Evolutionary conservation across 2,888 invertebrate species (phyloP).

Genomic region (Stenoptilia bipunctidactyla): DNA sequence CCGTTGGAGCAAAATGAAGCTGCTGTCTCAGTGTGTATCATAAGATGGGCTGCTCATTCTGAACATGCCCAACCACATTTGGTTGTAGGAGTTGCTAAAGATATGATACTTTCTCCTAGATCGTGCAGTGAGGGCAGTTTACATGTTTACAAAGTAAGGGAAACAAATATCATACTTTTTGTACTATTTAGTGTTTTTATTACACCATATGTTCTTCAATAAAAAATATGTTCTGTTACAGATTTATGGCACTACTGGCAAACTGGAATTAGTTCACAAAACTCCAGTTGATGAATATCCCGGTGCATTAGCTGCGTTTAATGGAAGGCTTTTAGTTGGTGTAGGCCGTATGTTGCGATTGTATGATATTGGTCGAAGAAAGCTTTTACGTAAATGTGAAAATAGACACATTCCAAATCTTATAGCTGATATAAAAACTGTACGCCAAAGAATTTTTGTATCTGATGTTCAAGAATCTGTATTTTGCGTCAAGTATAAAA

Average conservation of each 20-base stretch:
- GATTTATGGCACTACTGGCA: conserved; percentile 82
- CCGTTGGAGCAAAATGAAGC: conserved; percentile 96
- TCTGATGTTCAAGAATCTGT: conserved; percentile 98
- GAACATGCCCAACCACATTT: conserved; percentile 62
- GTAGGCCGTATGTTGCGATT: conserved; percentile 92
- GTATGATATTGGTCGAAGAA: conserved; percentile 94
- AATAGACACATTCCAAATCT: conserved; percentile 96
- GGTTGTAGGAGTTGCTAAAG: conserved; percentile 94
- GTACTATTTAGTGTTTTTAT: not conserved
- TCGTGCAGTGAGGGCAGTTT: conserved; percentile 86
- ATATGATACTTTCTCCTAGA: conserved; percentile 89
- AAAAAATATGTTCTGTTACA: no score
- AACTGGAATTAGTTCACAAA: conserved; percentile 92
- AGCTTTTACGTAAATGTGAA: conserved; percentile 96
- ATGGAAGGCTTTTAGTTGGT: conserved; percentile 92
- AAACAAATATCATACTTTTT: not conserved
- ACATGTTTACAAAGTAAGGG: conserved; percentile 82
- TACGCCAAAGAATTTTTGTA: conserved; percentile 94
- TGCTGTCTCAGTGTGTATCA: conserved; percentile 88
- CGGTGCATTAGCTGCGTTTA: conserved; percentile 89
- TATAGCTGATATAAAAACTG: conserved; percentile 92
- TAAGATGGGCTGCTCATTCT: conserved; percentile 78
- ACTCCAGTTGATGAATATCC: conserved; percentile 95
- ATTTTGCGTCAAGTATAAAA: conserved; percentile 94
- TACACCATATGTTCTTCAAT: no score